Evolutionary conservation across 2,113 vertebrate species (phyloP), one percentile per base, ranked within the genome.

Genomic region (Cochlearius cochlearius): DNA sequence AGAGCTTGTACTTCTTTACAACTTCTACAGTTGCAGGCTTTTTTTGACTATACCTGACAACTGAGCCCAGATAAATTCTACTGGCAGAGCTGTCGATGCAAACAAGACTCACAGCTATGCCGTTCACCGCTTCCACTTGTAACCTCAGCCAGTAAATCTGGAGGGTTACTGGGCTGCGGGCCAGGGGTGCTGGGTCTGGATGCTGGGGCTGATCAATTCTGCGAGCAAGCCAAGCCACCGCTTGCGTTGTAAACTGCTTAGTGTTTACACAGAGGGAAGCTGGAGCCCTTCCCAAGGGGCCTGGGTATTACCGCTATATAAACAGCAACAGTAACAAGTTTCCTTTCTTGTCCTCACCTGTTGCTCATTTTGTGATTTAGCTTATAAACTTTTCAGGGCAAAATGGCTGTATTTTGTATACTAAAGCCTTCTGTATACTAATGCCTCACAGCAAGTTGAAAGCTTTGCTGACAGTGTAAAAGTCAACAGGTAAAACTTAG

Each of bases 181-280:
- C 25, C 53, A 34, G 11, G 38, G 58, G 59, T 69, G 22, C 38
- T 29, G 59, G 39, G 74, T 3, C 32, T 22, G 45, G 53, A 45
- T 68, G 18, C 36, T 29, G 55, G 43, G 74, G 26, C 23, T 62
- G 36, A 22, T 25, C 49, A 17, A 4, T 43, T 21, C 23, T 34
- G 27, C 8, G 0, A 9, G 36, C 22, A 1, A 56, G 84, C 30
- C 29, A 38, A 32, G 36, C 17, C 4, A 5, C 26, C 1, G 12
- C 53, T 22, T 2, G 12, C 3, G 21, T 2, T 10, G 16, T 10
- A 3, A 45, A 8, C 36, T 3, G 29, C 26, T 36, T 2, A 0
- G 7, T 2, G 23, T 8, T 5, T 22, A 60, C 41, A 4, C 10
- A 2, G 25, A 8, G 52, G 38, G 45, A 6, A 23, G 30, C 50